A percentile compares a stretch with the other conserved stretches of the same genome.
phyloP scores from a whole-genome alignment of 1,140 invertebrate genomes.

The Zaprionus capensis region DNA sequence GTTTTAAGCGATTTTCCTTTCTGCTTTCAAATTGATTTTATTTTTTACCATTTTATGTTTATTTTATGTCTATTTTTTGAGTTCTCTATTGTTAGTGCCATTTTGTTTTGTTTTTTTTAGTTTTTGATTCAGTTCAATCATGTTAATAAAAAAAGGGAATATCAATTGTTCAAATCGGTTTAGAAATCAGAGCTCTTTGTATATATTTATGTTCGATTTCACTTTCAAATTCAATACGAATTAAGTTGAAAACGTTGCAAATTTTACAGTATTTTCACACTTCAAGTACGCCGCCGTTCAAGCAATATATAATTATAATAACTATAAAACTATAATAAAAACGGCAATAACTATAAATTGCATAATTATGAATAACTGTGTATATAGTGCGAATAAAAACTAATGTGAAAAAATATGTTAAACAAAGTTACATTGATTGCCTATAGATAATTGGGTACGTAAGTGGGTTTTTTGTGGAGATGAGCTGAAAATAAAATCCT shows the following conservation, averaged over 20 bases:
- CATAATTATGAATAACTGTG: constrained; percentile 58
- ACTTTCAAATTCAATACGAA: constrained; percentile 1
- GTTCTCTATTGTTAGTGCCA: constrained; percentile 64
- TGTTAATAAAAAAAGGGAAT: constrained; percentile 21
- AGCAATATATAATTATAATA: constrained; percentile 59
- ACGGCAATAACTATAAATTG: constrained; percentile 55
- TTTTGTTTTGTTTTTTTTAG: constrained; percentile 33
- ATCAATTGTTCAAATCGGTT: constrained; percentile 7
- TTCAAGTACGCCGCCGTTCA: constrained; percentile 53
- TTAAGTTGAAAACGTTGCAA: constrained; percentile 32
- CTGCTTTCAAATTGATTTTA: constrained; percentile 10
- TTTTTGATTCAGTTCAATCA: constrained; percentile 12
- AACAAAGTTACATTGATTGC: neutral
- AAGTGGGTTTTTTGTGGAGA: neutral
- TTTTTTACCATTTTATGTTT: constrained; percentile 30
- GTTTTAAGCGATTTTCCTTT: constrained; percentile 29
- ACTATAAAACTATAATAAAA: constrained; percentile 38
- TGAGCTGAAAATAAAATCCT: neutral
- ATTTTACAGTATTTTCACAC: constrained; percentile 59
- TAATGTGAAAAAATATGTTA: constrained; percentile 7
- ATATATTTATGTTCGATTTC: constrained; percentile 53
- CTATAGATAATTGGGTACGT: neutral
- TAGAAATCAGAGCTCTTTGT: constrained; percentile 49
- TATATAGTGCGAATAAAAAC: constrained; percentile 60
- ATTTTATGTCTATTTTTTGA: constrained; percentile 18